phyloP scores from a whole-genome alignment of 1,140 invertebrate species.

The Drosophila willistoni region DNA sequence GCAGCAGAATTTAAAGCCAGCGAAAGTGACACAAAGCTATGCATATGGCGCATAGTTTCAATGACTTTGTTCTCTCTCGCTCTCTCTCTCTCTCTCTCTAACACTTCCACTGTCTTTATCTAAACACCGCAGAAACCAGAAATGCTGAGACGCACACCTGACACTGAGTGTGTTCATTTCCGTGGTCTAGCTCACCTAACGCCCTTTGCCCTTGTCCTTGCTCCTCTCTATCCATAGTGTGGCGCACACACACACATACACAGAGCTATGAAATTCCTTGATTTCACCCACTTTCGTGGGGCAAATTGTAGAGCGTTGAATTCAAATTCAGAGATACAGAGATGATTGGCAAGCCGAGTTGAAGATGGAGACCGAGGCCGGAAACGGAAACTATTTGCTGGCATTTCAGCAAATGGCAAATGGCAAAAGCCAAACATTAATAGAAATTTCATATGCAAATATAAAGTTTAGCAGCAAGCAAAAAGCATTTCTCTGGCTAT shows the following conservation, averaged over 20 bases:
- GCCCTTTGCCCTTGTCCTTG: constrained; percentile 11
- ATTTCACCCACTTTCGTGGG: constrained; percentile 20
- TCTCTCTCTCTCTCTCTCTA: too few relatives aligned
- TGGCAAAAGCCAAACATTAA: constrained; percentile 57
- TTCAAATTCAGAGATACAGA: constrained; percentile 41
- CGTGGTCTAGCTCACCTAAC: constrained; percentile 38
- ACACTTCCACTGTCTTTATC: background rate
- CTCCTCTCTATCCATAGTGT: background rate
- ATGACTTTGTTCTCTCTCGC: constrained; percentile 13
- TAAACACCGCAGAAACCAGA: constrained; percentile 53
- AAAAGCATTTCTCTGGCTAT: constrained; percentile 22
- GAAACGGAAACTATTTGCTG: constrained; percentile 78
- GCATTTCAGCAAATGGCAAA: constrained; percentile 57
- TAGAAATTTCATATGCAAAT: constrained; percentile 76
- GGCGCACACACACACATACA: constrained; percentile 4
- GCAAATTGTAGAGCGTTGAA: constrained; percentile 35
- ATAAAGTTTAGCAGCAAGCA: constrained; percentile 31
- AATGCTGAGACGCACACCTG: constrained; percentile 60
- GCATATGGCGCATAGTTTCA: constrained; percentile 53
- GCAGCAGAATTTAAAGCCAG: constrained; percentile 45
- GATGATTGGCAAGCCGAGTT: constrained; percentile 20
- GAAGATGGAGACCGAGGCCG: constrained; percentile 21
- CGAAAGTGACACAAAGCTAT: constrained; percentile 53
- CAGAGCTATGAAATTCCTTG: constrained; percentile 55
- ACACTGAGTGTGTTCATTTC: constrained; percentile 76